Evolutionary conservation across 2,888 invertebrate genomes (phyloP).

Genomic region (Drosophila putrida): DNA sequence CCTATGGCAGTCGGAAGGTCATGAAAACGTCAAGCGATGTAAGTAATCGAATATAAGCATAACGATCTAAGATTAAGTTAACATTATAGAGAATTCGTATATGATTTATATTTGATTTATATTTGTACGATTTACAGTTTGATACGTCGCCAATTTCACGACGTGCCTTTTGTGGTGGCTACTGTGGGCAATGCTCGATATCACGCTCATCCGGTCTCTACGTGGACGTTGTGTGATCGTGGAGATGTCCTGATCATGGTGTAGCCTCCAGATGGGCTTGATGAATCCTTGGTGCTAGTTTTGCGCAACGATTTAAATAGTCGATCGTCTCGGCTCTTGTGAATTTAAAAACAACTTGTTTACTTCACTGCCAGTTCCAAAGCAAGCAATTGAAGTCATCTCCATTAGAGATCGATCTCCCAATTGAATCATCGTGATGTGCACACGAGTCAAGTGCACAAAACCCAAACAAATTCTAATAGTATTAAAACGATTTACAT

Average conservation of each 20-base stretch:
- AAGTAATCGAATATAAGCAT: conserved; percentile 38
- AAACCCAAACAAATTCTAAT: conserved; percentile 48
- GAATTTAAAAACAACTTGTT: conserved; percentile 38
- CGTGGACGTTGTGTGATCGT: conserved; percentile 87
- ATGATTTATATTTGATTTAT: no score
- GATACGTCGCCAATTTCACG: conserved; percentile 86
- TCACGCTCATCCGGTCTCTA: conserved; percentile 81
- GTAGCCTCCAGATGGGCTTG: conserved; percentile 34
- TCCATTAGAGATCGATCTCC: conserved; percentile 25
- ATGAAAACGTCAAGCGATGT: conserved; percentile 81
- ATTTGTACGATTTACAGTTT: conserved; percentile 83
- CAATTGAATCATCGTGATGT: conserved; percentile 6
- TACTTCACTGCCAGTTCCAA: conserved; percentile 7
- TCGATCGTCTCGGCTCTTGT: conserved; percentile 32
- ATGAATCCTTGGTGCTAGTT: conserved; percentile 55
- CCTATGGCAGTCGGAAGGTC: conserved; percentile 75
- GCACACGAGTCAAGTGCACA: conserved; percentile 37
- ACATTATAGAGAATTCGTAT: no score
- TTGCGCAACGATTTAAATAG: conserved; percentile 10
- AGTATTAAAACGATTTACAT: conserved; percentile 54
- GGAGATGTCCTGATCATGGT: conserved; percentile 78
- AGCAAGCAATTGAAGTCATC: conserved; percentile 10
- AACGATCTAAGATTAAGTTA: no score
- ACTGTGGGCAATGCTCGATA: conserved; percentile 89
- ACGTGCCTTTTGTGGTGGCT: conserved; percentile 90